Evolutionary conservation across 1,140 invertebrate species (phyloP), one percentile per base, ranked within the genome.

Genomic region (Eciton burchellii): DNA sequence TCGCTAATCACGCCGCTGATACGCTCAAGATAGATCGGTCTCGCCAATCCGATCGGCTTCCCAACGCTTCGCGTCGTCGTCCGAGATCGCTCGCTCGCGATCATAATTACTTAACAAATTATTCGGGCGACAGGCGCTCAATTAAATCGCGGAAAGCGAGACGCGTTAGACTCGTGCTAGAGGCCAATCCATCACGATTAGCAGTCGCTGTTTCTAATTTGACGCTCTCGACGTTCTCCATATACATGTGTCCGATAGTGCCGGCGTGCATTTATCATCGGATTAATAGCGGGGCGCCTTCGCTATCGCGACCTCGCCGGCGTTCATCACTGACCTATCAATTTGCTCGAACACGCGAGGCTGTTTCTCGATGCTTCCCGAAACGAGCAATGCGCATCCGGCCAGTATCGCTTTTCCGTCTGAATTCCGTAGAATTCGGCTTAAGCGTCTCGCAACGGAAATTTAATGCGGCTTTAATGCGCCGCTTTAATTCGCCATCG

Each of bases 181-280:
- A 82, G 77, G 49, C 72, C 65, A 85, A 86, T 86, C 83, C 63
- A 72, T 76, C 35, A 73, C 70, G 77, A 86, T 86, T 76, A 81
- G 57, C 57, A 68, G 72, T 26, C 62, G 76, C 49, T 72, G 83
- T 86, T 81, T 81, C 54, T 71, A 70, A 68, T 76, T 74, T 47
- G 60, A 84, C 82, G 41, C 41, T 29, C 47, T 79, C 41, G 82
- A 66, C 82, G 63, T 83, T 66, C 54, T 60, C 60, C 63, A 59
- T 83, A 79, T 66, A 83, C 73, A 74, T 77, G 45, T 81, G 57
- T 81, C 73, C 60, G 26, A 72, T 57, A 66, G 66, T 73, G 82
- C 59, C 68, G 26, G 45, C 63, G 66, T 84, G 54, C 83, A 85
- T 85, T 85, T 84, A 85, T 21, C 77, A 52, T 85, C 66, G 84